Evolutionary conservation across 2,888 invertebrate genomes (phyloP), one percentile per base, ranked within the genome.

Genomic region (Standfussiana lucernea): DNA sequence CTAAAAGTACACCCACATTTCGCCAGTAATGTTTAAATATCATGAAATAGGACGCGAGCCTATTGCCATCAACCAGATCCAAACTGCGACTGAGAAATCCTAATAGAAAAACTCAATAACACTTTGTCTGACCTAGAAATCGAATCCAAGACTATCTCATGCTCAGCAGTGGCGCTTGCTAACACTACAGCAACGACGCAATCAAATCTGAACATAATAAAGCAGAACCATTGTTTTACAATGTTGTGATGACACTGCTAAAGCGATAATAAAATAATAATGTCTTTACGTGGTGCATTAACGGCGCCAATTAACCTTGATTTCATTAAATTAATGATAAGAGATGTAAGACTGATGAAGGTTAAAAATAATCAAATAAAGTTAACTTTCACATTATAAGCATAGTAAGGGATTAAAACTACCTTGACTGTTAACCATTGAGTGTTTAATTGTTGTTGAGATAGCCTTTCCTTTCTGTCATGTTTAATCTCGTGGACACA

Each of bases 221-320:
- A 42, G 6, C 6, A 24, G 40, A 80, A 24, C 5, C 0, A 13
- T 53, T 72, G 3, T 62, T 65, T 53, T 7, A n/a, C 5, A 32
- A 70, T 66, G 7, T 37, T 35, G 4, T 40, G 0, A 47, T 56
- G 53, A 37, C 24, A 64, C 5, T 53, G n/a, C 3, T 45, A 7
- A n/a, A n/a, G n/a, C n/a, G 8, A n/a, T 7, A 2, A 11, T 53
- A 47, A 45, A 32, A 21, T 21, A 42, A 35, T 35, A n/a, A 50
- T 28, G 2, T 32, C n/a, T 35, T 13, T 18, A 24, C 28, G 13
- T 53, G 62, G 8, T 1, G 37, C 28, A 56, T 18, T 28, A 28
- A 0, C 24, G 32, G 28, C 15, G 24, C 24, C n/a, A n/a, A n/a
- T n/a, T 37, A 35, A 21, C 56, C 73, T 80, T 64, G 40, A 80